Evolutionary conservation across 1,140 invertebrate genomes (phyloP).

Genomic region (Choristoneura fumiferana): DNA sequence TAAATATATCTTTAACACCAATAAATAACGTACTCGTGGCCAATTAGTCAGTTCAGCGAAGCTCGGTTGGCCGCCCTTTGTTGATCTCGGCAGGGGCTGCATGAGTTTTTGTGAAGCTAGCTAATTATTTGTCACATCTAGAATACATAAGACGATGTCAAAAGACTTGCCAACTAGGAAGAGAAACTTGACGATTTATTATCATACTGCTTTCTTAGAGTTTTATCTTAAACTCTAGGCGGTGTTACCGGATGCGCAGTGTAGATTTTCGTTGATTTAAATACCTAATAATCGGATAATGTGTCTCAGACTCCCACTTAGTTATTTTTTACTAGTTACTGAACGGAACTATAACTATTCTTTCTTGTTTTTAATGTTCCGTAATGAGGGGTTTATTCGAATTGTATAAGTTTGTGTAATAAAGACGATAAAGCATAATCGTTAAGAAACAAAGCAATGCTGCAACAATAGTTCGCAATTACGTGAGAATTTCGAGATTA

Average conservation of each 20-base stretch:
- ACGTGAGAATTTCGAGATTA: slow-evolving; percentile 14
- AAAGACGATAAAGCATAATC: neutral
- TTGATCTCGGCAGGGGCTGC: too few relatives aligned
- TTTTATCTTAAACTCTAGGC: slow-evolving; percentile 62
- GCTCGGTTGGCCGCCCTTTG: too few relatives aligned
- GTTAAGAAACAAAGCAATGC: neutral
- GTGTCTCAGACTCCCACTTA: too few relatives aligned
- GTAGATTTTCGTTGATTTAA: slow-evolving; percentile 21
- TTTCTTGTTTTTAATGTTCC: too few relatives aligned
- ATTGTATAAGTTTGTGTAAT: too few relatives aligned
- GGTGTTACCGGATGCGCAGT: slow-evolving; percentile 44
- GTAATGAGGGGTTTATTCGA: too few relatives aligned
- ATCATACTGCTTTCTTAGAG: slow-evolving; percentile 60
- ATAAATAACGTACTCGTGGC: too few relatives aligned
- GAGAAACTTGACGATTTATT: slow-evolving; percentile 68
- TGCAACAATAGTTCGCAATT: slow-evolving; percentile 1
- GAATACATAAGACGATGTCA: slow-evolving; percentile 22
- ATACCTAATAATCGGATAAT: slow-evolving; percentile 23
- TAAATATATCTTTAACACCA: too few relatives aligned
- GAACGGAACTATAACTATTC: too few relatives aligned
- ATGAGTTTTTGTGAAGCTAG: too few relatives aligned
- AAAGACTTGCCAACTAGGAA: slow-evolving; percentile 46
- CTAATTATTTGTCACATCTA: slow-evolving; percentile 29
- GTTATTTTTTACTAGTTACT: too few relatives aligned
- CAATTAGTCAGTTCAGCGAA: too few relatives aligned